phyloP scores from a whole-genome alignment of 2,888 invertebrate species.

The Spodoptera exigua region DNA sequence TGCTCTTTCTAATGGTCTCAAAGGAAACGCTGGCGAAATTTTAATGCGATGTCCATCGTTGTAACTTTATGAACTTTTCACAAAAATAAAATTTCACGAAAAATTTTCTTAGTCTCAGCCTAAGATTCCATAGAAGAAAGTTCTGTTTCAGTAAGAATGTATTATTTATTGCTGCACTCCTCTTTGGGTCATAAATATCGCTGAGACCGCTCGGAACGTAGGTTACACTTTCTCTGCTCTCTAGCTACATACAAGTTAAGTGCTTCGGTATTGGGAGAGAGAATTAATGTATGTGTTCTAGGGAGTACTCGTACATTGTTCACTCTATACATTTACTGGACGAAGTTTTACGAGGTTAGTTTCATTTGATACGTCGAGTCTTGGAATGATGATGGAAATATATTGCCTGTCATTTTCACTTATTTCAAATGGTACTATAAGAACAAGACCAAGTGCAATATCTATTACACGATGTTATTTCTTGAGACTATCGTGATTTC shows the following conservation, averaged over 20 bases:
- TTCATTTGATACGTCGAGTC: slow-evolving; percentile 29
- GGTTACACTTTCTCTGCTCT: slow-evolving; percentile 50
- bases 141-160: slow-evolving; percentile 43
- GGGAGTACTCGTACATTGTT: slow-evolving; percentile 45
- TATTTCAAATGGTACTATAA: background rate
- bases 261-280: slow-evolving; percentile 52
- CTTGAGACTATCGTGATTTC: too few relatives aligned
- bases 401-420: too few relatives aligned
- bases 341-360: slow-evolving; percentile 44
- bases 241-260: slow-evolving; percentile 54
- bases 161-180: slow-evolving; percentile 56
- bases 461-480: too few relatives aligned
- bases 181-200: slow-evolving; percentile 56
- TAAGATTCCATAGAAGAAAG: slow-evolving; percentile 28
- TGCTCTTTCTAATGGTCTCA: slow-evolving; percentile 56
- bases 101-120: slow-evolving; percentile 10
- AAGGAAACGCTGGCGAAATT: slow-evolving; percentile 42
- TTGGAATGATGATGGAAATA: slow-evolving; percentile 28
- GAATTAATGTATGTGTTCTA: slow-evolving; percentile 50
- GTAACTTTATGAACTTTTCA: slow-evolving; percentile 23
- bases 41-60: slow-evolving; percentile 31
- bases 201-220: slow-evolving; percentile 46
- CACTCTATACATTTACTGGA: slow-evolving; percentile 37
- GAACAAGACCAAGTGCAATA: background rate
- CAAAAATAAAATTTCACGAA: slow-evolving; percentile 25